Conservation (phyloP, 2,888 invertebrate species). For the Torymus tubicola region DNA sequence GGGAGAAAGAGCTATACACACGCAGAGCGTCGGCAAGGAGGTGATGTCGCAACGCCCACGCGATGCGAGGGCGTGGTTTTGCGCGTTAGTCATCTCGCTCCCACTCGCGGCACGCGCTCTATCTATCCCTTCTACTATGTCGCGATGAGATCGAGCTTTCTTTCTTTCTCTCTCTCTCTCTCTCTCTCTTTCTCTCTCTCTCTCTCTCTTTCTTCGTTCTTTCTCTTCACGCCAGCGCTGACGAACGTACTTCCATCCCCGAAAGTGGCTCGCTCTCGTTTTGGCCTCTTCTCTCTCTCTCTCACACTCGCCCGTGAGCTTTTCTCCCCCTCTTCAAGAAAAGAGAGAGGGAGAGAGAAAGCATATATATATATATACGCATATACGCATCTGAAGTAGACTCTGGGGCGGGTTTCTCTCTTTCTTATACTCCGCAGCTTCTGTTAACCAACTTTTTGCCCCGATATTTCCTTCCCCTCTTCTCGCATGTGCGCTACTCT, state of each 20-base stretch:
- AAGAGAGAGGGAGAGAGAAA: too few relatives aligned
- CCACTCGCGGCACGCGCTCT: neutral
- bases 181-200: too few relatives aligned
- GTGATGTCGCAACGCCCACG: conserved; percentile 53
- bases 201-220: neutral
- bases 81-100: neutral
- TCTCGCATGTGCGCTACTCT: neutral
- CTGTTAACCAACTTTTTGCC: conserved; percentile 51
- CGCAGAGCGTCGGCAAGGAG: conserved; percentile 28
- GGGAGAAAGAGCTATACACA: conserved; percentile 4
- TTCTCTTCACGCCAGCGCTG: conserved; percentile 1
- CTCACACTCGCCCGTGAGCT: conserved; percentile 13
- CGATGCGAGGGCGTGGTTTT: conserved; percentile 44
- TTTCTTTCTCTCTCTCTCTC: neutral
- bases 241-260: conserved; percentile 49
- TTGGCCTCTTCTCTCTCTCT: neutral
- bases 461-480: conserved; percentile 10
- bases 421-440: conserved; percentile 31
- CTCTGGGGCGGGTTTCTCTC: conserved; percentile 18
- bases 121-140: neutral
- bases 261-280: conserved; percentile 13
- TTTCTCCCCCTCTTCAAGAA: neutral
- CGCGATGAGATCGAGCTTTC: neutral
- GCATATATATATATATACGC: too few relatives aligned
- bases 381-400: conserved; percentile 6